Conservation (phyloP, 2,113 vertebrate species). For the Xiphorhynchus elegans region DNA sequence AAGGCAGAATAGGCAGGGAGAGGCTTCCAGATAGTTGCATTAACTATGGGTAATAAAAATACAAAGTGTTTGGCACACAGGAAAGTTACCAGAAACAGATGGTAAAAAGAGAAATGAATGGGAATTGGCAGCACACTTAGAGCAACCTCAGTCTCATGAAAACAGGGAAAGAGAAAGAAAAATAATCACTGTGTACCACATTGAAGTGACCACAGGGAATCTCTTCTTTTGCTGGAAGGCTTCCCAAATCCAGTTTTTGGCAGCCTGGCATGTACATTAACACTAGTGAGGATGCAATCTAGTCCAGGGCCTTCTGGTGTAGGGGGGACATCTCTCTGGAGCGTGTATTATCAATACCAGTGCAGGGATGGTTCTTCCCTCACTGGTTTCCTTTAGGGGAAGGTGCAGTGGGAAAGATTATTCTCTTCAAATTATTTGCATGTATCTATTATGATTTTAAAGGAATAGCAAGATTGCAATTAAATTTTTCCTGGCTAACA, state of each 20-base stretch:
- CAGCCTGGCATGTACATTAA: not conserved
- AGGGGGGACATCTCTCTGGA: not conserved
- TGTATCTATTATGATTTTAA: not conserved
- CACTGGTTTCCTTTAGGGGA: not conserved
- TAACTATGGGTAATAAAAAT: not conserved
- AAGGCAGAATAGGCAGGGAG: not conserved
- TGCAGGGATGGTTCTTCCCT: not conserved
- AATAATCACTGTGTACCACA: not conserved
- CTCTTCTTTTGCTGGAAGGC: not conserved
- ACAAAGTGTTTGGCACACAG: not conserved
- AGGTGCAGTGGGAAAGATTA: not conserved
- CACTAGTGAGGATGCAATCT: not conserved
- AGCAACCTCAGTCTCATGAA: not conserved
- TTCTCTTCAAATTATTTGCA: not conserved
- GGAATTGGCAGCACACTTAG: not conserved
- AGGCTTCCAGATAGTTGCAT: not conserved
- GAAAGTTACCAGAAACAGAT: not conserved
- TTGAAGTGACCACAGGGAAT: not conserved
- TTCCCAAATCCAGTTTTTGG: not conserved
- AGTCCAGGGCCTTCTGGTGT: not conserved
- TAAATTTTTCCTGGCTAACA: not conserved
- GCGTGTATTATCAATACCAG: too few species aligned
- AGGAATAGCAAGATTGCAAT: not conserved
- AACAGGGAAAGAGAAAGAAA: not conserved
- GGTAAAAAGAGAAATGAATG: not conserved